Base-by-base conservation (phyloP, 2,113 vertebrate genomes). In the Bubo scandiacus region DNA sequence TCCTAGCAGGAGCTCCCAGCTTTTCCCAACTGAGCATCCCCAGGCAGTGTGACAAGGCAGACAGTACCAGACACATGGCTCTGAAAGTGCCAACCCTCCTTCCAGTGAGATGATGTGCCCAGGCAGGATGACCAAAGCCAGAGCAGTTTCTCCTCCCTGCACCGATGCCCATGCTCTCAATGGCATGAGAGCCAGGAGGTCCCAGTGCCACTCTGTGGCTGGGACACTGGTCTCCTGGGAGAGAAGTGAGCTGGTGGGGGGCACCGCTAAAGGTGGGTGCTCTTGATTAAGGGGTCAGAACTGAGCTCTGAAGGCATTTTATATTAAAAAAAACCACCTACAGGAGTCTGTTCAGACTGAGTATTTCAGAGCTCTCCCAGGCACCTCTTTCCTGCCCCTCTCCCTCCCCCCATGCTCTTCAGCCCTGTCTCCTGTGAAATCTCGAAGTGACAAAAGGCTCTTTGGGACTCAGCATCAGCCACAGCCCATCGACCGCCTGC, bases 391-490 rank as follows among this genome's bases (percentile, higher is more conserved):
- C 57, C 70, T 49, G 42, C 25, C 51, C 67, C 40, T 72, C 66
- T 84, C 30, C 43, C 78, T 21, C 45, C 49, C 22, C 15, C 10
- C 3, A 0, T 34, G 36, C 0, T 0, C 5, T 67, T 71, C 62
- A 62, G 66, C 6, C 32, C 47, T 2, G 4, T 90, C 88, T 93
- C 73, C 92, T 78, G 62, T 0, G 0, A 96, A 95, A 93, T 81
- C 81, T 92, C 88, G 47, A 26, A 85, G 59, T 80, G 91, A 94
- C 92, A 93, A 94, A 96, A 81, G 75, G 85, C 49, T 58, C 87
- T 89, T 58, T 47, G 77, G 93, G 66, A 81, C 75, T 92, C 92
- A 58, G 90, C 94, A 63, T 88, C 89, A 89, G 58, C 90, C 94
- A 54, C 54, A 62, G 79, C 83, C 45, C 80, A 71, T 49, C 1